Conservation (phyloP, 2,888 invertebrate genomes). For the Petrolisthes manimaculis region DNA sequence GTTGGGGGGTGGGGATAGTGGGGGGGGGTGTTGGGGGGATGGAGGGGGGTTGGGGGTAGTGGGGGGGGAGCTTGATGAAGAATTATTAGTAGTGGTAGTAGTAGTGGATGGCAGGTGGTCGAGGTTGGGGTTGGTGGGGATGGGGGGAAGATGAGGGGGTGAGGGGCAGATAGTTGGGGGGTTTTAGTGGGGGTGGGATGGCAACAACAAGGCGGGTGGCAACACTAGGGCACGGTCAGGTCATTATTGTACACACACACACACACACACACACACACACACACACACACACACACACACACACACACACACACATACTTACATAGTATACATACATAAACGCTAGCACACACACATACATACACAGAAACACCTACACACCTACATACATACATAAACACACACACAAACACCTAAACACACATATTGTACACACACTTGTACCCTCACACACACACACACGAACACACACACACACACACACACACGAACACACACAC, state of each 20-base stretch:
- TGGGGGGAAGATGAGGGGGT: not conserved
- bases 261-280: constrained; percentile 29
- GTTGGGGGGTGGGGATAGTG: not conserved
- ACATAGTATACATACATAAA: not conserved
- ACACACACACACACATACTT: not conserved
- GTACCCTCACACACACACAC: not conserved
- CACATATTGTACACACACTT: too few relatives aligned
- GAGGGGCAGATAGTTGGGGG: too few relatives aligned
- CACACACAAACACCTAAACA: too few relatives aligned
- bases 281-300: constrained; percentile 9
- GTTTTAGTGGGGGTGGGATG: too few relatives aligned
- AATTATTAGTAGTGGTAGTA: not conserved
- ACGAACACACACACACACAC: too few relatives aligned
- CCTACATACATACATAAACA: not conserved
- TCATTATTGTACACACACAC: constrained; percentile 23
- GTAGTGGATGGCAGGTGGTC: not conserved
- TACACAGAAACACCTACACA: constrained; percentile 9
- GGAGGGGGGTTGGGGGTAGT: too few relatives aligned
- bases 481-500: too few relatives aligned
- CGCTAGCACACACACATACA: not conserved
- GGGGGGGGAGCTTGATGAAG: too few relatives aligned
- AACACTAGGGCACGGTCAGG: too few relatives aligned
- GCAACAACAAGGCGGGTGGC: too few relatives aligned
- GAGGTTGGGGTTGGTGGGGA: not conserved
- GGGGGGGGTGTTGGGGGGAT: not conserved